These are phyloP conservation scores for Bos indicus DNA, from an alignment of 2,113 vertebrate genomes.

Conservation along the genomic window DNA sequence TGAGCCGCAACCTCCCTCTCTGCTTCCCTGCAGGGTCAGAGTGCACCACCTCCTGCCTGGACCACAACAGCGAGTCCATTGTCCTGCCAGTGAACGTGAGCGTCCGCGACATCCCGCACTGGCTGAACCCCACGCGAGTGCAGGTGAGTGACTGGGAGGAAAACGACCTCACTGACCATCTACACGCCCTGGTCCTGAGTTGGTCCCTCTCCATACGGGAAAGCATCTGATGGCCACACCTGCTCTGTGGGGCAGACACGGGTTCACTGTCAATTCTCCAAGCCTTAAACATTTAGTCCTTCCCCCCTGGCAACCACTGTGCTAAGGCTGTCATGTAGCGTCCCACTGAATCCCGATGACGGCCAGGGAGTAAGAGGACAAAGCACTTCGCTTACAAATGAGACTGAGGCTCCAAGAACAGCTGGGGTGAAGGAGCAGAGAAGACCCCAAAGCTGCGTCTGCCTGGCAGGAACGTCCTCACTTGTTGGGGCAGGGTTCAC, in stretches of 20 bases:
- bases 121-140: slow-evolving; percentile 94
- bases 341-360: neutral
- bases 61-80: slow-evolving; percentile 92
- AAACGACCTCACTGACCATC: neutral
- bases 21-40: slow-evolving; percentile 85
- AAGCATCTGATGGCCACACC: too few relatives aligned
- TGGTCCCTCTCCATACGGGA: neutral
- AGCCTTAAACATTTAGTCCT: neutral
- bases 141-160: slow-evolving; percentile 83
- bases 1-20: neutral
- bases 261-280: neutral
- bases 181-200: fast-evolving
- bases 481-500: fast-evolving
- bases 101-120: slow-evolving; percentile 87
- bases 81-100: slow-evolving; percentile 91
- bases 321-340: neutral
- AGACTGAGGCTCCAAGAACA: neutral
- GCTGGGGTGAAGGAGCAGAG: neutral
- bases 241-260: too few relatives aligned
- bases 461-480: neutral
- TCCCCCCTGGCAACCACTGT: neutral
- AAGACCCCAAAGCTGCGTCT: neutral
- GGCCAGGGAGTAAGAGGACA: neutral
- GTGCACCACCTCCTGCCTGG: slow-evolving; percentile 91
- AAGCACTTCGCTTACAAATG: neutral